Evolutionary conservation across 1,140 invertebrate species (phyloP), one percentile per base, ranked within the genome.

Genomic region (Armadillidium nasatum): DNA sequence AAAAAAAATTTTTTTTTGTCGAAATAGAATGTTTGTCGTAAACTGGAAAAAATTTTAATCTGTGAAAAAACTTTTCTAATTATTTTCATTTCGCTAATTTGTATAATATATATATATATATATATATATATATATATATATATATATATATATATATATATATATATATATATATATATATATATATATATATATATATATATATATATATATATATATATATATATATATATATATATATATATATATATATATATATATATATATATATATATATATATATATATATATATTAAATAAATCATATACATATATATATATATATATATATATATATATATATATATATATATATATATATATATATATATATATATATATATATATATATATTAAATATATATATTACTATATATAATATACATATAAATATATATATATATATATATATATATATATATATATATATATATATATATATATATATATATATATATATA

Each of bases 261-360:
- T 19, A 13, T 2, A 60, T 19, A 60, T 60, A 60, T 60, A 60
- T 60, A 60, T 60, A 60, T 60, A 60, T 19, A 50, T 19, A 19
- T 15, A 19, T 60, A 19, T 60, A 60, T 60, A 13, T 19, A 13
- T 2, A 60, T 19, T 60, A 60, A n/a, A 7, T n/a, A n/a, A n/a
- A n/a, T n/a, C n/a, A n/a, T n/a, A n/a, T n/a, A n/a, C n/a, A 60
- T 60, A 60, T 60, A 60, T 60, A 60, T 60, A 60, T 60, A 60
- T 19, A 50, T 19, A 19, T 15, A 19, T 60, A 19, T 60, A 60
- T 60, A 13, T 19, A 13, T 2, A 60, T 19, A 60, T 60, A 60
- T 60, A 60, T 60, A 60, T 60, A 60, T 60, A 60, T 19, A 50
- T 19, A 19, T 15, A 19, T 60, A 19, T 60, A 60, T 60, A 13